Conservation (phyloP, 1,140 invertebrate genomes). For the Hypsibius dujardini region DNA sequence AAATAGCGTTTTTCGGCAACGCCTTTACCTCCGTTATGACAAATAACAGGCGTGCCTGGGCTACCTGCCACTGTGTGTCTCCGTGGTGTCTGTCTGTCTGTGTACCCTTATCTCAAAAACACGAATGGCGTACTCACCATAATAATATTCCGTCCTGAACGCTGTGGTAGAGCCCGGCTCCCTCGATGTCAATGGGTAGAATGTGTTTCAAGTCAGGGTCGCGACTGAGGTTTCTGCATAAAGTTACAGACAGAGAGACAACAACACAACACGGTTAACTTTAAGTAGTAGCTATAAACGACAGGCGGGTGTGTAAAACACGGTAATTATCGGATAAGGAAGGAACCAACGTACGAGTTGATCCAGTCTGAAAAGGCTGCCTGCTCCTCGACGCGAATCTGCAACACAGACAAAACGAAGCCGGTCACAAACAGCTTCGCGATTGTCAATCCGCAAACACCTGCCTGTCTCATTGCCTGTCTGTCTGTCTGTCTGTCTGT, state of each 20-base stretch:
- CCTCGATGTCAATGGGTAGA: constrained; percentile 73
- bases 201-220: constrained; percentile 75
- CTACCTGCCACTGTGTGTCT: no score
- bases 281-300: not conserved
- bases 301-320: not conserved
- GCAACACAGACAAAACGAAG: constrained; percentile 1
- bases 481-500: no score
- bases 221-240: constrained; percentile 51
- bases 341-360: constrained; percentile 44
- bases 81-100: no score
- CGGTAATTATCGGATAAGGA: constrained; percentile 5
- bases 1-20: no score
- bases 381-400: constrained; percentile 66
- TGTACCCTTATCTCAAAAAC: no score
- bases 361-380: constrained; percentile 98
- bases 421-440: no score
- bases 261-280: not conserved
- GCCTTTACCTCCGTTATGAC: no score
- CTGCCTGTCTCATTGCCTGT: no score
- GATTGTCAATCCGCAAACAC: no score
- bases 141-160: constrained; percentile 88
- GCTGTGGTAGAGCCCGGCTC: constrained; percentile 73
- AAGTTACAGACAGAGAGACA: constrained; percentile 13
- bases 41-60: no score
- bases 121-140: constrained; percentile 46